phyloP scores from a whole-genome alignment of 2,797 vertebrate species.

The Propithecus deckenii region DNA sequence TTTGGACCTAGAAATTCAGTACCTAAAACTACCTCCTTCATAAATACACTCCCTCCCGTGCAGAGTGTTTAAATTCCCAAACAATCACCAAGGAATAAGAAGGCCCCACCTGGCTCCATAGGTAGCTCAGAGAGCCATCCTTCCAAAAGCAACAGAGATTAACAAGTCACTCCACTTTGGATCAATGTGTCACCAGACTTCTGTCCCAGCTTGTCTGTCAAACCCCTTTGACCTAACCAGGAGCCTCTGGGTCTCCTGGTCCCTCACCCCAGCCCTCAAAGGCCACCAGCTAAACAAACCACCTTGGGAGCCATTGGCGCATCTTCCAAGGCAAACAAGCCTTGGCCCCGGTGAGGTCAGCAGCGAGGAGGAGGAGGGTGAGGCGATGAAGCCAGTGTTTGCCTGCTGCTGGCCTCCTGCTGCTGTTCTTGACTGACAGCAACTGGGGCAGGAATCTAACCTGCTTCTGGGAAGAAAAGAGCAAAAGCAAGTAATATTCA shows the following conservation, averaged over 20 bases:
- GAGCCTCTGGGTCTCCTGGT: neutral
- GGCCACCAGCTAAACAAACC: constrained; percentile 61
- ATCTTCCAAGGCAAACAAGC: constrained; percentile 54
- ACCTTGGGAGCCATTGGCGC: neutral
- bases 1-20: neutral
- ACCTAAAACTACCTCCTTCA: neutral
- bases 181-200: neutral
- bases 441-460: neutral
- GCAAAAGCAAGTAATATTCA: neutral
- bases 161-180: neutral
- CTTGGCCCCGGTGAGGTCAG: neutral
- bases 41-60: neutral
- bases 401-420: neutral
- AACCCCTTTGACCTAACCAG: constrained; percentile 9
- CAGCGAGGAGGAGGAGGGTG: neutral
- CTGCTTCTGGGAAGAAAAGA: neutral
- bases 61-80: neutral
- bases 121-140: neutral
- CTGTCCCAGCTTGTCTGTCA: constrained; percentile 15
- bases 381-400: neutral
- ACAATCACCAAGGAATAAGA: neutral
- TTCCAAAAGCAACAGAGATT: neutral
- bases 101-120: neutral
- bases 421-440: neutral
- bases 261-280: neutral